These are phyloP conservation scores for Labroides dimidiatus DNA, from an alignment of 2,797 vertebrate species.

Conservation along the genomic window DNA sequence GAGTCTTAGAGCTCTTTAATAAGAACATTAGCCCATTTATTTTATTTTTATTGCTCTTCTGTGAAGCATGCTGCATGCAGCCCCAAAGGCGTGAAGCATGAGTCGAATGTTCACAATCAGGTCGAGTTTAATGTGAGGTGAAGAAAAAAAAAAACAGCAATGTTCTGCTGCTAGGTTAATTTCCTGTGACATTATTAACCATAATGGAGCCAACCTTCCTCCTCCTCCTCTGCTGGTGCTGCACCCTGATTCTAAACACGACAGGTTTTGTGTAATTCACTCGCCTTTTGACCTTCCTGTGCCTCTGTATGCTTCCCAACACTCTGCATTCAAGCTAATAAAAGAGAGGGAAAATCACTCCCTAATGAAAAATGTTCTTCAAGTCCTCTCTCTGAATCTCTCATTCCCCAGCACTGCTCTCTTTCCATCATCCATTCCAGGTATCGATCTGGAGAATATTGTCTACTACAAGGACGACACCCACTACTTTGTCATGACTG, in stretches of 20 bases:
- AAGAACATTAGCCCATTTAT: constrained; percentile 1
- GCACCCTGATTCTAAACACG: neutral
- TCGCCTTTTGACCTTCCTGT: neutral
- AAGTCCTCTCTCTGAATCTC: constrained; percentile 1
- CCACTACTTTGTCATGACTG: constrained; percentile 98
- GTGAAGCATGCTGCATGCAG: neutral
- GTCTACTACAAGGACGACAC: constrained; percentile 98
- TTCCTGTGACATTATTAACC: constrained; percentile 40
- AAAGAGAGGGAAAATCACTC: neutral
- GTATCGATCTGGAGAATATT: constrained; percentile 97
- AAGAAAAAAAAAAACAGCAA: constrained; percentile 21
- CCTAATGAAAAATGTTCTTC: neutral
- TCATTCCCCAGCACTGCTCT: neutral
- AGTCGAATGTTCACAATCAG: constrained; percentile 39
- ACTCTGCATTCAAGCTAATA: constrained; percentile 1
- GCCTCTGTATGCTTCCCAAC: neutral
- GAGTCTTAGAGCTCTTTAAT: constrained; percentile 6
- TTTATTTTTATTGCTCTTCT: constrained; percentile 1
- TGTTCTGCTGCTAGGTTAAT: constrained; percentile 24
- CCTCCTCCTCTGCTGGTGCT: neutral
- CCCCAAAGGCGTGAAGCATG: constrained; percentile 31
- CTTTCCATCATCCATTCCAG: constrained; percentile 71
- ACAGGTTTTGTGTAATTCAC: neutral
- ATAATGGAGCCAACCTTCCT: constrained; percentile 10
- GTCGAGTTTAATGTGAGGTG: constrained; percentile 5